A percentile compares a stretch with the other conserved stretches of the same genome.
Conservation (phyloP, 2,888 invertebrate species). For the Patella depressa region DNA sequence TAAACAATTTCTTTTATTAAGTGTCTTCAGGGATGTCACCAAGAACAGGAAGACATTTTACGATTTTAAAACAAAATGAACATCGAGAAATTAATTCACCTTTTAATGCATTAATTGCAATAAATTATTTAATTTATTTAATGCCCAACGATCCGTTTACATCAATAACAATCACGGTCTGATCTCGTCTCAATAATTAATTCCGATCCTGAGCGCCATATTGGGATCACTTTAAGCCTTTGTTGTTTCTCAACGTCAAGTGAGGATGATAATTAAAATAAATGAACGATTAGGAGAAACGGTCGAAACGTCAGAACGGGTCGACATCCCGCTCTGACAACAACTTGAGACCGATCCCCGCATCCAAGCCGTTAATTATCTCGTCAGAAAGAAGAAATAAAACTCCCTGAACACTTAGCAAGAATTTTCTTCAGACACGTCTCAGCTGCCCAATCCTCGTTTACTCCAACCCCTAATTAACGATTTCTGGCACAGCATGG, state of each 20-base stretch:
- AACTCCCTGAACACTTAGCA: neutral
- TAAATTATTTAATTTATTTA: neutral
- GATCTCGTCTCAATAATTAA: too few relatives aligned
- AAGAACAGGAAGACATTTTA: too few relatives aligned
- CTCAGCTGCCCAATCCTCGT: neutral
- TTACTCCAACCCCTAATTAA: neutral
- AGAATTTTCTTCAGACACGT: neutral
- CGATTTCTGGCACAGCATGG: neutral
- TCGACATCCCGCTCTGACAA: neutral
- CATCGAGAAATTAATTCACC: too few relatives aligned
- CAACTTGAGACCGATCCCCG: too few relatives aligned
- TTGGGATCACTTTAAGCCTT: neutral
- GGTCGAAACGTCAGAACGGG: neutral
- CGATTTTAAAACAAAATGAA: too few relatives aligned
- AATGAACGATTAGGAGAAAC: neutral
- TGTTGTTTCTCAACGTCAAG: neutral
- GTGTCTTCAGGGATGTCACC: neutral
- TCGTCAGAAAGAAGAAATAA: neutral
- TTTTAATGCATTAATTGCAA: too few relatives aligned
- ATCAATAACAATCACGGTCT: neutral
- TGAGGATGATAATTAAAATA: slow-evolving; percentile 5
- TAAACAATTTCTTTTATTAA: too few relatives aligned
- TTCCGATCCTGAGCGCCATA: neutral
- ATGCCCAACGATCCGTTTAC: neutral
- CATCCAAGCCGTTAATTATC: neutral